These are phyloP conservation scores for Aplidium turbinatum DNA, from an alignment of 23 tunicate species.

Conservation along the genomic window DNA sequence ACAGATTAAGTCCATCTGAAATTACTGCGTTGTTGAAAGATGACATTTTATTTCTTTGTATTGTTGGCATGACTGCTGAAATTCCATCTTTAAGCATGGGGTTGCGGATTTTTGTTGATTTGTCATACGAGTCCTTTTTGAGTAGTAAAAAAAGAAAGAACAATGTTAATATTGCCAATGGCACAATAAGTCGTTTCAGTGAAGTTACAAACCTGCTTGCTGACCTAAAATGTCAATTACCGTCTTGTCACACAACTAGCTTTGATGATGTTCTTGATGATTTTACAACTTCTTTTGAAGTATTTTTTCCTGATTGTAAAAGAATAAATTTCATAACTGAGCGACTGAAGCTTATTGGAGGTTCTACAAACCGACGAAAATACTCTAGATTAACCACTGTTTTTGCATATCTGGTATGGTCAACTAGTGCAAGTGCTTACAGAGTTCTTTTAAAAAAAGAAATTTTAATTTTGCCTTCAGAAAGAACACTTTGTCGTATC, in stretches of 20 bases:
- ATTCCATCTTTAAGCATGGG: constrained; percentile 12
- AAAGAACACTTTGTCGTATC: constrained; percentile 20
- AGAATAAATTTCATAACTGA: neutral
- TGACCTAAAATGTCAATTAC: neutral
- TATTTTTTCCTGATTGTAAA: neutral
- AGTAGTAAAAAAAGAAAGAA: neutral
- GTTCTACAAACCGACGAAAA: neutral
- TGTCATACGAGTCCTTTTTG: constrained; percentile 6
- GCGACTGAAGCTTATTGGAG: neutral
- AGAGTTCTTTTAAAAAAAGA: constrained; percentile 3
- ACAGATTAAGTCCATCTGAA: constrained; percentile 7
- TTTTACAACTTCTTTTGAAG: neutral
- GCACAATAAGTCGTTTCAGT: constrained; percentile 5
- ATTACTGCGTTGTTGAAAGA: constrained; percentile 6
- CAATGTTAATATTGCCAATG: neutral
- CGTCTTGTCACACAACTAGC: neutral
- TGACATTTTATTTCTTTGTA: neutral
- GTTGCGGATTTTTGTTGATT: constrained; percentile 11
- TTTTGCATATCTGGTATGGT: neutral
- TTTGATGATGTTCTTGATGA: constrained; percentile 2
- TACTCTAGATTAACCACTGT: constrained; percentile 2
- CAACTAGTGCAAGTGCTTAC: neutral
- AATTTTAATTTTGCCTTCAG: constrained; percentile 17
- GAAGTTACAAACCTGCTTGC: constrained; percentile 9
- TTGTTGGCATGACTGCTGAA: neutral